Evolutionary conservation across 2,797 vertebrate genomes (phyloP), one percentile per base, ranked within the genome.

Genomic region (Centropyge bicolor): DNA sequence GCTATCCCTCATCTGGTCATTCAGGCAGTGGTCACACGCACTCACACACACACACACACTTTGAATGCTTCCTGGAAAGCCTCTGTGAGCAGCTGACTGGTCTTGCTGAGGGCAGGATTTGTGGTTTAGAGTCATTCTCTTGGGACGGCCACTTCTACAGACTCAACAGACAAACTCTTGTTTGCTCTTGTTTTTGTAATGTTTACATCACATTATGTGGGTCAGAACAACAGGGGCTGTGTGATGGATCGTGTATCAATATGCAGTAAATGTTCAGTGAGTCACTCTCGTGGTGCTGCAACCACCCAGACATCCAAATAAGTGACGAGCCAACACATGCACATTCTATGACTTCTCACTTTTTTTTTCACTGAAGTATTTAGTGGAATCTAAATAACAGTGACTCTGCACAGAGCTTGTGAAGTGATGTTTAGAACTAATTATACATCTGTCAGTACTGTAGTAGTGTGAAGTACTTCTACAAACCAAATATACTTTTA

Each of bases 1-100:
- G 75, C 59, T 1, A 69, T 92, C 80, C 64, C 12, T 89, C 89
- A 87, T 82, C 62, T 83, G 72, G 79, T 85, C 72, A 68, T 24
- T 63, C 78, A 70, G 55, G 5, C 64, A 36, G 51, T 2, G 16
- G 40, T 78, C 76, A 73, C 76, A 69, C 7, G 9, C 38, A 59
- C 43, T 27, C 54, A 70, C 79, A 59, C 38, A 4, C 61, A 52
- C 80, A 74, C 80, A 68, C 79, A 64, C 52, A 48, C 43, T 74
- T 27, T 54, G 49, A 65, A 64, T 31, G 51, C 57, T 83, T 88
- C 86, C 86, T 70, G 82, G 68, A 78, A 66, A 75, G 55, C 46
- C 79, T 81, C 49, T 74, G 68, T 55, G 41, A 83, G 52, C 73
- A 86, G 72, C 83, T 89, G 78, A 87, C 81, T 11, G 31, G 64